phyloP scores from a whole-genome alignment of 2,797 vertebrate genomes.

The Liparis tanakae region DNA sequence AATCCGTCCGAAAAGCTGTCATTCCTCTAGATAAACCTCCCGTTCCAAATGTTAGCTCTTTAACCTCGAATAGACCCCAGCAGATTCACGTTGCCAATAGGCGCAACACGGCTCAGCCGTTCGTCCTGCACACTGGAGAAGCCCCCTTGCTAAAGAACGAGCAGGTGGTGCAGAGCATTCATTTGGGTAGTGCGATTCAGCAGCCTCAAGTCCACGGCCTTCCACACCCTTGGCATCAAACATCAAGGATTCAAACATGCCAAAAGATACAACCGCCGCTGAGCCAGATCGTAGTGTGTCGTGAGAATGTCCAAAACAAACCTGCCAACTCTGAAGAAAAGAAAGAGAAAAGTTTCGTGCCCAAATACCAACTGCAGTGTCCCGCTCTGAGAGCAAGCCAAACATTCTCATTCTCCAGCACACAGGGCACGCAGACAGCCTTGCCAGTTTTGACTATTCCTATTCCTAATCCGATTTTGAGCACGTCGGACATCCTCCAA shows the following conservation, averaged over 20 bases:
- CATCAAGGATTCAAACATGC: conserved; percentile 80
- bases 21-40: conserved; percentile 80
- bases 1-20: conserved; percentile 77
- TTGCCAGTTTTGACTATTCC: conserved; percentile 84
- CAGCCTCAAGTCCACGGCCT: conserved; percentile 83
- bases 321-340: conserved; percentile 69
- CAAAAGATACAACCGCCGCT: conserved; percentile 72
- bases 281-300: conserved; percentile 75
- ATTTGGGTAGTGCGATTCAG: conserved; percentile 80
- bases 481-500: conserved; percentile 77
- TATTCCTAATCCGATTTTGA: conserved; percentile 75
- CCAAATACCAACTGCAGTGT: conserved; percentile 94
- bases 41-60: conserved; percentile 72
- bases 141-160: conserved; percentile 69
- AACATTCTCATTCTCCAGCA: conserved; percentile 80
- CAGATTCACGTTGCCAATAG: conserved; percentile 76
- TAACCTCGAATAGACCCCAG: conserved; percentile 80
- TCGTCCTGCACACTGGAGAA: conserved; percentile 75
- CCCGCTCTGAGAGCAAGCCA: conserved; percentile 82
- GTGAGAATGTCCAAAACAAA: conserved; percentile 73
- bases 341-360: conserved; percentile 82
- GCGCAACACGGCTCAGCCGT: conserved; percentile 72
- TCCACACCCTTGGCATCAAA: conserved; percentile 85
- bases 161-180: conserved; percentile 82
- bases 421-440: conserved; percentile 77